Base-by-base conservation (phyloP, 2,113 vertebrate species). In the Arenaria interpres region DNA sequence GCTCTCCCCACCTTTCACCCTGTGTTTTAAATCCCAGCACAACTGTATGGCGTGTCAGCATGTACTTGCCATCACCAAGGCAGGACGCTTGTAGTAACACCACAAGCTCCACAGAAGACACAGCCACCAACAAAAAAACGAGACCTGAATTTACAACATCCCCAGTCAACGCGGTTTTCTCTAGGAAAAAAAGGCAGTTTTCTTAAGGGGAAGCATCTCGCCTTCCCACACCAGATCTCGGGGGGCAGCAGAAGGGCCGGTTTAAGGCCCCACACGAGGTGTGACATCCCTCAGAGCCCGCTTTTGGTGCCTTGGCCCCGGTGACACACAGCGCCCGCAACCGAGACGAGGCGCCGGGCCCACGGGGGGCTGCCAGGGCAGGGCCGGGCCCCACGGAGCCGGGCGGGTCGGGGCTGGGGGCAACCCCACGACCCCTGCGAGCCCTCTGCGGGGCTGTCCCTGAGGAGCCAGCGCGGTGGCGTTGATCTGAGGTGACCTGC, bases 181-280 rank as follows among this genome's bases (percentile, higher is more conserved):
- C 33, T 37, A 11, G 7, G 24, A 4, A 37, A 63, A 59, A 12
- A 22, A 57, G 7, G 22, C 0, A 69, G 4, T 33, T 73, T 89
- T 89, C 6, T 0, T 23, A 56, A 23, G 10, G 53, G 32, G 46
- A 76, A 5, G 19, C 5, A 11, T 3, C 57, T 73, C 1, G 0
- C n/a, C 19, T 64, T 62, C 27, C 64, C 60, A 19, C 27, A 33
- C 27, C 41, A 6, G n/a, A 19, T 17, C 15, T 60, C 76, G 12
- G 30, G 13, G 46, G 23, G 50, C 60, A 28, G 45, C 37, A 67
- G 41, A 54, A 57, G 20, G 57, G 35, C 19, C 46, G 7, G 27
- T 41, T 62, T 41, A 72, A 68, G 57, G 23, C 5, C n/a, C 33
- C 43, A 1, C 50, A 30, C 20, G 54, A 12, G 37, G 32, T 0